Percentiles rank a stretch among this genome's conserved stretches.
Conservation (phyloP, 2,113 vertebrate species). For the Tympanuchus pallidicinctus region DNA sequence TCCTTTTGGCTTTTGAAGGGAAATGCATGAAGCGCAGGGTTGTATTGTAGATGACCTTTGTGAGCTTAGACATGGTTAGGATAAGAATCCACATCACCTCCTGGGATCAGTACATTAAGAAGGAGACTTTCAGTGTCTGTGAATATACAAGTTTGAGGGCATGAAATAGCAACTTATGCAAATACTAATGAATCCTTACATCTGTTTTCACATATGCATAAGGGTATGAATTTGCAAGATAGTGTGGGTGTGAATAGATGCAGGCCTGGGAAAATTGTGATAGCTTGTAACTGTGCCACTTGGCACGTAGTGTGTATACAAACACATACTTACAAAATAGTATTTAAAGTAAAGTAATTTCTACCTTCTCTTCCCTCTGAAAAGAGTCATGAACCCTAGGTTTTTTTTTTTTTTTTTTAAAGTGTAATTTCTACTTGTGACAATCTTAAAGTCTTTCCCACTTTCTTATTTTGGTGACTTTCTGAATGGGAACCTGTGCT, state of each 20-base stretch:
- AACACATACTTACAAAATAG: neutral
- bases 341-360: neutral
- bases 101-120: neutral
- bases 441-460: neutral
- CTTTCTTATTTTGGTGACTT: neutral
- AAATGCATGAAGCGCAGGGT: neutral
- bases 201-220: slow-evolving; percentile 18
- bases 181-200: neutral
- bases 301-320: neutral
- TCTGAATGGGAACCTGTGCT: neutral
- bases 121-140: neutral
- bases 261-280: slow-evolving; percentile 17
- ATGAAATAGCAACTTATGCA: neutral
- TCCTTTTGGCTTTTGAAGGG: neutral
- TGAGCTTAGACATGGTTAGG: neutral
- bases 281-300: slow-evolving; percentile 22
- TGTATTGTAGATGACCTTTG: neutral
- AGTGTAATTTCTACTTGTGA: neutral
- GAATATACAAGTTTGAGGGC: neutral
- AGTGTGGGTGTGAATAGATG: slow-evolving; percentile 26
- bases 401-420: rapidly evolving
- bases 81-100: neutral
- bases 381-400: neutral
- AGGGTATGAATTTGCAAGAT: slow-evolving; percentile 42
- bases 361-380: neutral